Evolutionary conservation across 92 coral and sea anemone species (phyloP), one percentile per base, ranked within the genome.

Genomic region (Bergia sp.): DNA sequence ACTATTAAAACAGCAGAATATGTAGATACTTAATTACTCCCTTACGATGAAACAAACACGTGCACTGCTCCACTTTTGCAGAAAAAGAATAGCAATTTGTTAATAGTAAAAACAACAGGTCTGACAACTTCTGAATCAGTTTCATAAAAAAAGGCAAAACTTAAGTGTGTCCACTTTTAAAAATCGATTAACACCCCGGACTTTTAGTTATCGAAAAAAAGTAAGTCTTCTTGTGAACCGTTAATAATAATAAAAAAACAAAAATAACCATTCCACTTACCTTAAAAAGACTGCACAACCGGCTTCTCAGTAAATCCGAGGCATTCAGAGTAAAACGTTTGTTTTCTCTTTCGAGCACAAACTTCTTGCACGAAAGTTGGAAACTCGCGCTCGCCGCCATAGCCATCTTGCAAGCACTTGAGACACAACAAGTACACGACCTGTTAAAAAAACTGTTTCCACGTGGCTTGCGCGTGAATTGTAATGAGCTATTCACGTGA

Each of bases 221-320:
- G 12, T 7, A 53, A 53, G 43, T 76, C 6, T 38, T 76, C 45
- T 42, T 76, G 80, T n/a, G 53, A 76, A 76, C 55, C 61, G 15
- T 53, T 53, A 53, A 53, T 8, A 7, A 53, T 53, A 3, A 3
- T 40, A 40, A 76, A 76, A 76, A 7, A n/a, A n/a, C 43, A 76
- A 40, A 76, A 40, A 73, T 73, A 41, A 41, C 80, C 53, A 76
- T 53, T 53, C 61, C 61, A 76, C 55, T 76, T 76, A 76, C 80
- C 80, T 41, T 76, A 47, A 76, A 74, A 8, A 74, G 39, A 39
- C 79, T 74, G 47, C 79, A 74, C 16, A 74, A 4, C 15, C 79
- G 18, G 13, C 8, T 44, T 74, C 45, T 74, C 15, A 74, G 79
- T 74, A 74, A 44, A 13, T 74, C 79, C 18, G 39, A 37, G 13